These are phyloP conservation scores for Sebastes alutus DNA, from an alignment of 2,797 vertebrate genomes.

Conservation along the genomic window DNA sequence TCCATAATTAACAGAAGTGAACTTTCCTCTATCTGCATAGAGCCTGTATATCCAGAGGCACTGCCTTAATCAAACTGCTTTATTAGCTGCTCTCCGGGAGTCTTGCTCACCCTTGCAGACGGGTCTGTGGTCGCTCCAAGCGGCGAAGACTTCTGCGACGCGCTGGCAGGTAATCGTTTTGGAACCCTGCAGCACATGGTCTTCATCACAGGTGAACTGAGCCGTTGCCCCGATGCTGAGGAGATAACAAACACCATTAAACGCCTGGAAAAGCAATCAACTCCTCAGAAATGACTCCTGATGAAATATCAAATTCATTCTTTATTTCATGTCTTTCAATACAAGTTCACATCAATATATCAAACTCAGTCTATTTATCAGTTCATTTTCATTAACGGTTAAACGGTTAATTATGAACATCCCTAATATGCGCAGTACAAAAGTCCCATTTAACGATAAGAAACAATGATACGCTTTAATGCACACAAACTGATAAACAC, in stretches of 20 bases:
- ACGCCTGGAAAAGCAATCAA: slow-evolving; percentile 48
- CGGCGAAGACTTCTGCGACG: slow-evolving; percentile 97
- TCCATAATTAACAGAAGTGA: slow-evolving; percentile 80
- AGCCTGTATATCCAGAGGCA: slow-evolving; percentile 66
- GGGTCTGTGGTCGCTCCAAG: slow-evolving; percentile 98
- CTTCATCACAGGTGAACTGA: slow-evolving; percentile 95
- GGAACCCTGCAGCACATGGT: slow-evolving; percentile 97
- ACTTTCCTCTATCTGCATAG: slow-evolving; percentile 72
- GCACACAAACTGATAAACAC: background rate
- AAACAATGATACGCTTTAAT: background rate
- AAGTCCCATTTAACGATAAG: background rate
- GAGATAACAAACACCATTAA: slow-evolving; percentile 69
- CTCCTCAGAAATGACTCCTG: slow-evolving; percentile 44
- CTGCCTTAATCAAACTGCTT: slow-evolving; percentile 76
- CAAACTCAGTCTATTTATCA: background rate
- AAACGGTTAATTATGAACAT: too few relatives aligned
- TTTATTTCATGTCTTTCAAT: slow-evolving; percentile 28
- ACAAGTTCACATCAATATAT: background rate
- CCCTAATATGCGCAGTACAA: background rate
- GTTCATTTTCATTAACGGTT: background rate
- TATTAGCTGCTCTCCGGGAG: slow-evolving; percentile 70
- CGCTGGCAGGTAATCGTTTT: slow-evolving; percentile 98
- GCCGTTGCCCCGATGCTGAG: slow-evolving; percentile 92
- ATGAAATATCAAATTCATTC: slow-evolving; percentile 41
- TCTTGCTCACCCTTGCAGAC: slow-evolving; percentile 94